Evolutionary conservation across 2,888 invertebrate genomes (phyloP).

Genomic region (Dolichomitus sp.): DNA sequence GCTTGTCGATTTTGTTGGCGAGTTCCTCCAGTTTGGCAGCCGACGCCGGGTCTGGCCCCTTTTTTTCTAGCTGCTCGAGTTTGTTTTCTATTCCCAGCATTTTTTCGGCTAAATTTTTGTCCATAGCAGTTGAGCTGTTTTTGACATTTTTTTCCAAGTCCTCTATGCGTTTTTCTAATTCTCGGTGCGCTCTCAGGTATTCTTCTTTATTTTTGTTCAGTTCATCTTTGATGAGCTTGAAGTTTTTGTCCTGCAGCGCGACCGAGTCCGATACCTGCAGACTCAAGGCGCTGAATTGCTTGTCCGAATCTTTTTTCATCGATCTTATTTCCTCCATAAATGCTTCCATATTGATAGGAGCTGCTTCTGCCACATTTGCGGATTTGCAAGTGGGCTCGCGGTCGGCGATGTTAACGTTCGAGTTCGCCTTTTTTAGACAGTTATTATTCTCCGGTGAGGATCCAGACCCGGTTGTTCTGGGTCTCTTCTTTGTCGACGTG

Average conservation of each 20-base stretch:
- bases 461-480: no score
- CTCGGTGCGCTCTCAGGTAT: no score
- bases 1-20: slow-evolving; percentile 15
- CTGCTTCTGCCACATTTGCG: not conserved
- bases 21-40: slow-evolving; percentile 21
- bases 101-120: slow-evolving; percentile 23
- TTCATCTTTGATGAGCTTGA: slow-evolving; percentile 13
- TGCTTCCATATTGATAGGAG: slow-evolving; percentile 3
- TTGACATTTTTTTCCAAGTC: not conserved
- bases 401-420: not conserved
- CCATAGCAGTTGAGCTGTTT: slow-evolving; percentile 1
- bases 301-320: slow-evolving; percentile 13
- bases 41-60: slow-evolving; percentile 9
- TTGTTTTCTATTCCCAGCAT: slow-evolving; percentile 9
- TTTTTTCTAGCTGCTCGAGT: slow-evolving; percentile 15
- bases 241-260: slow-evolving; percentile 20
- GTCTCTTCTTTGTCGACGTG: no score
- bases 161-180: no score
- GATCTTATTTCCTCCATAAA: slow-evolving; percentile 23
- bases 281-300: slow-evolving; percentile 19
- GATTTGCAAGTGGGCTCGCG: not conserved
- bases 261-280: slow-evolving; percentile 13
- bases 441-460: slow-evolving; percentile 3
- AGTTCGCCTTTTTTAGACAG: slow-evolving; percentile 1
- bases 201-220: slow-evolving; percentile 1